phyloP scores from a whole-genome alignment of 2,797 vertebrate genomes.

The Lutjanus campechanus region DNA sequence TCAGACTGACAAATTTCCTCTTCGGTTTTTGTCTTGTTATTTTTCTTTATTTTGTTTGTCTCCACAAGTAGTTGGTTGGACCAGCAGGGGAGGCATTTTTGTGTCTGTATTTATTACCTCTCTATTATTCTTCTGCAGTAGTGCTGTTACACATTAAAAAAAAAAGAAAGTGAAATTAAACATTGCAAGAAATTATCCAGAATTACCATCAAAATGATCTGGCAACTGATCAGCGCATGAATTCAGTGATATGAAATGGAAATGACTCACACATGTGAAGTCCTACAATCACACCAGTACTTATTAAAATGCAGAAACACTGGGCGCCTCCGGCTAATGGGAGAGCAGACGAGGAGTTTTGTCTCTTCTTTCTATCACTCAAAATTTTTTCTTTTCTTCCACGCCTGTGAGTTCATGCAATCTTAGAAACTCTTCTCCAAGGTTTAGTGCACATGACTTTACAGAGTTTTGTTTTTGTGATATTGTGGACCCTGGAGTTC shows the following conservation, averaged over 20 bases:
- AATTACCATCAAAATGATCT: slow-evolving; percentile 27
- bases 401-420: slow-evolving; percentile 15
- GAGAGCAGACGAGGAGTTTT: slow-evolving; percentile 21
- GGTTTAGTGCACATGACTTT: slow-evolving; percentile 31
- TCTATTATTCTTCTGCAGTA: neutral
- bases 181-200: neutral
- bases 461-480: neutral
- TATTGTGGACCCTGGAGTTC: neutral
- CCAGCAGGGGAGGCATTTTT: neutral
- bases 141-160: neutral
- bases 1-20: slow-evolving; percentile 1
- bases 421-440: slow-evolving; percentile 20
- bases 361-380: slow-evolving; percentile 38
- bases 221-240: slow-evolving; percentile 10
- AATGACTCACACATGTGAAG: slow-evolving; percentile 30
- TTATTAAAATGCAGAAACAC: slow-evolving; percentile 56
- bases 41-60: neutral
- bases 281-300: slow-evolving; percentile 31
- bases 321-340: slow-evolving; percentile 39
- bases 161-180: slow-evolving; percentile 1
- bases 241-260: slow-evolving; percentile 15
- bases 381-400: neutral
- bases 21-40: slow-evolving; percentile 1
- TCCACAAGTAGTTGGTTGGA: neutral
- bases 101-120: slow-evolving; percentile 9